Evolutionary conservation across 2,888 invertebrate genomes (phyloP), one percentile per base, ranked within the genome.

Genomic region (Brachyptera putata): DNA sequence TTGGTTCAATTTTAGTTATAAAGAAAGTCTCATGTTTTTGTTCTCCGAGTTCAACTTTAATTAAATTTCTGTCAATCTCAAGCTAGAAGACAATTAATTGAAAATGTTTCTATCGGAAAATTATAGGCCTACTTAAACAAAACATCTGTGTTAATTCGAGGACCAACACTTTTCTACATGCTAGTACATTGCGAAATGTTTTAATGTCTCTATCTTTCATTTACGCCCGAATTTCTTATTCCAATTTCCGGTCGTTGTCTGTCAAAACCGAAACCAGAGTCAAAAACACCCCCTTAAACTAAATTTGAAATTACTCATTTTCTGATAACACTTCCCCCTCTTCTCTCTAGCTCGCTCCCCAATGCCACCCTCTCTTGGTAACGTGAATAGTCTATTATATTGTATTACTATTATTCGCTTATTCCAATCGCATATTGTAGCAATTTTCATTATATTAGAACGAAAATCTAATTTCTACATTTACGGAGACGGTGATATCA

Each of bases 141-240:
- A 30, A 30, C 34, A n/a, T n/a, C n/a, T n/a, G n/a, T n/a, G n/a
- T n/a, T n/a, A n/a, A n/a, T n/a, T n/a, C n/a, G n/a, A n/a, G n/a
- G n/a, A n/a, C n/a, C n/a, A n/a, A n/a, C n/a, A n/a, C n/a, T n/a
- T n/a, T n/a, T n/a, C n/a, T 21, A 53, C 53, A 53, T 21, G 53
- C 18, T 53, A 53, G 34, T 53, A 53, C 36, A 11, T 1, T 21
- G 24, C 46, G 46, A 46, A 21, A 36, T 3, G 16, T 53, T 36
- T 11, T 16, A 30, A 53, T 30, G 53, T 18, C 50, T 56, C 64
- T 65, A 64, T 65, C 65, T 64, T 65, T 64, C 64, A 65, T 63
- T 65, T 65, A 64, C 65, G 65, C 64, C 62, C 61, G 65, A 64
- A 64, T 65, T 65, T 65, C 65, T 65, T 65, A 65, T 62, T 65